A percentile compares a stretch with the other conserved stretches of the same genome.
Evolutionary conservation across 2,888 invertebrate genomes (phyloP).

Genomic region (Netelia inedita): DNA sequence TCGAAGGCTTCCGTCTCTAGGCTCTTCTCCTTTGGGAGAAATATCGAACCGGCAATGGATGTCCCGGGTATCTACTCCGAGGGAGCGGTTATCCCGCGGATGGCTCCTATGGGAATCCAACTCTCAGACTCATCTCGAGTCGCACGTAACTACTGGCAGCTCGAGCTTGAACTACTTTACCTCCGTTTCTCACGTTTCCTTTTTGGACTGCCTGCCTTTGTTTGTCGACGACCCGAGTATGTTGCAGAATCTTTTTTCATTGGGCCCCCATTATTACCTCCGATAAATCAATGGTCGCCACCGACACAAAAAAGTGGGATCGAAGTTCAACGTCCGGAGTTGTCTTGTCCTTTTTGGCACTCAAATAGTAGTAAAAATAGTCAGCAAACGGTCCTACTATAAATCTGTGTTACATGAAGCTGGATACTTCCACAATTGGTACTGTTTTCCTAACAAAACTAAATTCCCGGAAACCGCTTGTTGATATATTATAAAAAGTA

Average conservation of each 20-base stretch:
- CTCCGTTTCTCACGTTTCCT: constrained; percentile 69
- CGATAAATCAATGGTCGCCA: neutral
- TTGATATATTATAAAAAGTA: constrained; percentile 25
- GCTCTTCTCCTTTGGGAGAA: constrained; percentile 37
- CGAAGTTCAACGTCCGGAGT: too few relatives aligned
- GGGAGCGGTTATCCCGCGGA: constrained; percentile 80
- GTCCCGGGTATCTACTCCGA: constrained; percentile 76
- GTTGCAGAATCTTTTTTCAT: constrained; percentile 32
- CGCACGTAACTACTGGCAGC: constrained; percentile 79
- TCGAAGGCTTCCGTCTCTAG: constrained; percentile 14
- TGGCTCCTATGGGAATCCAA: constrained; percentile 81
- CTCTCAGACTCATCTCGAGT: constrained; percentile 81
- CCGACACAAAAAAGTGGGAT: too few relatives aligned
- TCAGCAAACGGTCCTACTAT: too few relatives aligned
- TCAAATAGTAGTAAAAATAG: too few relatives aligned
- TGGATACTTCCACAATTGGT: too few relatives aligned
- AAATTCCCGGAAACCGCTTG: constrained; percentile 31
- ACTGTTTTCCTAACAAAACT: neutral
- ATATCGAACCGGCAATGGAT: constrained; percentile 39
- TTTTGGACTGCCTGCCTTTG: constrained; percentile 27
- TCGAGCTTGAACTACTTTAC: constrained; percentile 61
- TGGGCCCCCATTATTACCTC: constrained; percentile 8
- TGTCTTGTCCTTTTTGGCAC: too few relatives aligned
- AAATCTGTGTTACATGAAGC: too few relatives aligned
- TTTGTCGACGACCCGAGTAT: constrained; percentile 32